Conservation (phyloP, 1,140 invertebrate species). For the Drosophila varians region DNA sequence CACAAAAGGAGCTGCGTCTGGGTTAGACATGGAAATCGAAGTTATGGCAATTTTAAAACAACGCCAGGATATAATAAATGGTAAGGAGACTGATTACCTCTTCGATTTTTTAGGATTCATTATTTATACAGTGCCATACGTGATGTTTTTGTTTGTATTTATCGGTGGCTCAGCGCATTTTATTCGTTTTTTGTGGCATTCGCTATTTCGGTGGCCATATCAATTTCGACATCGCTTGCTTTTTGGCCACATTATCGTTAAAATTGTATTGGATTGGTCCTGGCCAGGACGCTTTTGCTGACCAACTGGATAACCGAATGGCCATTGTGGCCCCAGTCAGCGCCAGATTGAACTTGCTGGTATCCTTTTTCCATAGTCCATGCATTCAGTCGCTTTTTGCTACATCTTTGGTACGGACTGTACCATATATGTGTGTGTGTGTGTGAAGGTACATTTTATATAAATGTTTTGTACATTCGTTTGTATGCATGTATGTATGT, state of each 20-base stretch:
- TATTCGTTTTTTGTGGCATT: neutral
- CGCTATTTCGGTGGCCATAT: conserved; percentile 61
- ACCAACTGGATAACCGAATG: conserved; percentile 47
- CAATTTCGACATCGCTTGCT: conserved; percentile 66
- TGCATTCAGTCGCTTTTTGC: conserved; percentile 21
- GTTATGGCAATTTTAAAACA: conserved; percentile 46
- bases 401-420: neutral
- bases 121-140: conserved; percentile 32
- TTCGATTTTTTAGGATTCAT: neutral
- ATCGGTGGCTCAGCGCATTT: neutral
- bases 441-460: neutral
- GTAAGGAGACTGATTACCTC: neutral
- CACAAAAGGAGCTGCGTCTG: conserved; percentile 21
- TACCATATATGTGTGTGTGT: neutral
- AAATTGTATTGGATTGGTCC: conserved; percentile 76
- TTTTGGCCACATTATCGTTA: conserved; percentile 74
- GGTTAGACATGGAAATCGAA: conserved; percentile 49
- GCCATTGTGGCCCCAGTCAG: conserved; percentile 60
- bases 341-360: conserved; percentile 48
- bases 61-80: neutral
- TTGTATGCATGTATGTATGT: conserved; percentile 22
- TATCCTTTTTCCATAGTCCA: conserved; percentile 40
- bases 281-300: conserved; percentile 60
- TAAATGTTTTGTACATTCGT: neutral
- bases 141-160: conserved; percentile 26